phyloP scores from a whole-genome alignment of 2,113 vertebrate genomes.

The Alligator sinensis region DNA sequence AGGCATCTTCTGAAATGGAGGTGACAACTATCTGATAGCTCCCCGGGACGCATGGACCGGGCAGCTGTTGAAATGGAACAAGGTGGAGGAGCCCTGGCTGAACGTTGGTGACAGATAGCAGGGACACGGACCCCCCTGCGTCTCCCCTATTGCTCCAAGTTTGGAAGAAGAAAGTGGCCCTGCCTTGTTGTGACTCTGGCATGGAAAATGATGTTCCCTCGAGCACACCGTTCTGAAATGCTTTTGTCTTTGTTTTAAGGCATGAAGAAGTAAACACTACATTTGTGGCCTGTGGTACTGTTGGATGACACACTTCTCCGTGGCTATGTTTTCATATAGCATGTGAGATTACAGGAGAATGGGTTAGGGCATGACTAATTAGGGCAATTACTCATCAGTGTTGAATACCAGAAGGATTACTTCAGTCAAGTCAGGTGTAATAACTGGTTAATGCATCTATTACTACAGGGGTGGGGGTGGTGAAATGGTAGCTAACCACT shows the following conservation, averaged over 20 bases:
- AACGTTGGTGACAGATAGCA: not conserved
- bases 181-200: not conserved
- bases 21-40: not conserved
- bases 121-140: not conserved
- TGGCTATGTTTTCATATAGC: not conserved
- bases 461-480: not conserved
- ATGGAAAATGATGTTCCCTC: rapidly evolving
- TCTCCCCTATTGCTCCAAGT: rapidly evolving
- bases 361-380: not conserved
- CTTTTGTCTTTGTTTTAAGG: not conserved
- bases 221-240: not conserved
- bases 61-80: not conserved
- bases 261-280: not conserved
- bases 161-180: not conserved
- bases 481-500: not conserved
- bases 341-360: rapidly evolving
- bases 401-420: constrained; percentile 9
- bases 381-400: constrained; percentile 23
- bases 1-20: not conserved
- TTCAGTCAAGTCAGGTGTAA: not conserved
- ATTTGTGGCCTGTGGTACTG: not conserved
- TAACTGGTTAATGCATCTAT: constrained; percentile 9
- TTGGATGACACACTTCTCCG: not conserved
- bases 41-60: rapidly evolving
- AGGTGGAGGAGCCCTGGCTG: not conserved